Evolutionary conservation across 1,140 invertebrate species (phyloP), one percentile per base, ranked within the genome.

Genomic region (Idris sp.): DNA sequence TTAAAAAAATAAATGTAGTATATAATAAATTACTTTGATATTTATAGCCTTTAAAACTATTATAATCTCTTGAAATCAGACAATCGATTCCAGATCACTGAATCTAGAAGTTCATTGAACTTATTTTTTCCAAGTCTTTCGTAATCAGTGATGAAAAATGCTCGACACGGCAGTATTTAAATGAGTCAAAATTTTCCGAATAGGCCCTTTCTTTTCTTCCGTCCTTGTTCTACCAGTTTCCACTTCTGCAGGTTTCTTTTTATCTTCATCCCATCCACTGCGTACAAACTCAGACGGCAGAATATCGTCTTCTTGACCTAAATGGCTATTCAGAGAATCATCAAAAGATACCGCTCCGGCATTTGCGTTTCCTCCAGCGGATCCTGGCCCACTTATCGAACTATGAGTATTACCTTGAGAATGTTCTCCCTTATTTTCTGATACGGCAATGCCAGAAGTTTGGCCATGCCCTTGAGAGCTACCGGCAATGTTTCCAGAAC

Each of bases 231-330:
- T 48, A 6, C 28, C 28, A 9, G 0, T 9, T 10, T 2, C 11
- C 2, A 5, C 7, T n/a, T 4, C 2, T 7, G 2, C 31, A 1
- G 28, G 25, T 30, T n/a, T 25, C 5, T 59, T 13, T 11, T 7
- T 40, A 30, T 59, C 38, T 4, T 30, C 40, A 5, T 36, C 53
- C 1, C 36, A 40, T 36, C 46, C 53, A 33, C 67, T 82, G 31
- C 80, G 64, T 1, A 84, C 46, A 36, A 81, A 83, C 48, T 81
- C 78, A 5, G 28, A 8, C 1, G 81, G 81, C 10, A 83, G 72
- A 51, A 65, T 43, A 19, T 62, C 58, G 6, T 72, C 56, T 2
- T 38, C 9, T 0, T 25, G 15, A 25, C 13, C 65, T 15, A 75
- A 46, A 15, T 62, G 18, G 3, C 19, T 26, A 11, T 59, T 61